Conservation (phyloP, 2,888 invertebrate species). For the Boloria selene region DNA sequence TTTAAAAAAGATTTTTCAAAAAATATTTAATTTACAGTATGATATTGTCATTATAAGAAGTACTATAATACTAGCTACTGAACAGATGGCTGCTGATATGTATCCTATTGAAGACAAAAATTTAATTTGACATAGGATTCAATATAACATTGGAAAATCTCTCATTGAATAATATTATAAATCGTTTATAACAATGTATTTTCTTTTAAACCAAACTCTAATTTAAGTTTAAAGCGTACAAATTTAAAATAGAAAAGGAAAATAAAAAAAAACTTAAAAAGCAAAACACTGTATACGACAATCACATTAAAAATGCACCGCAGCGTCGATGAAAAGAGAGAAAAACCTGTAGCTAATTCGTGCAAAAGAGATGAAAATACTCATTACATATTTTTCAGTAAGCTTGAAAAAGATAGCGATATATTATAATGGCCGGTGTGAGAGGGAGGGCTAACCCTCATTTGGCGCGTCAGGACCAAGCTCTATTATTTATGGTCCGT, state of each 20-base stretch:
- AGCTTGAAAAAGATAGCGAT: neutral
- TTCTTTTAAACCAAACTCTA: neutral
- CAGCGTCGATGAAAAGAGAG: conserved; percentile 17
- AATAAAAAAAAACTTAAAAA: conserved; percentile 50
- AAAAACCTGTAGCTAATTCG: neutral
- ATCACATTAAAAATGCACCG: conserved; percentile 39
- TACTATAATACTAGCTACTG: too few relatives aligned
- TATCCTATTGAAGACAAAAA: too few relatives aligned
- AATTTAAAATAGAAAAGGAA: conserved; percentile 42
- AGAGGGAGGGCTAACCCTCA: conserved; percentile 46
- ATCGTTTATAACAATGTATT: neutral
- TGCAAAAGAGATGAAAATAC: neutral
- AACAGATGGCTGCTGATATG: too few relatives aligned
- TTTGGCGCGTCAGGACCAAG: conserved; percentile 71
- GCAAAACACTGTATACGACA: conserved; percentile 37
- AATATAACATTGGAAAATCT: too few relatives aligned
- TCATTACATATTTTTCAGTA: conserved; percentile 1
- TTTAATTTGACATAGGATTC: too few relatives aligned
- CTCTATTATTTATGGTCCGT: conserved; percentile 66
- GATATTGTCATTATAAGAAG: too few relatives aligned
- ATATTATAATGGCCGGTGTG: neutral
- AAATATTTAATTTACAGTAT: too few relatives aligned
- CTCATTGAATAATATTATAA: neutral
- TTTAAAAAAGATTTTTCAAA: too few relatives aligned
- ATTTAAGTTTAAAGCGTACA: conserved; percentile 10